Conservation (phyloP, 2,888 invertebrate species). For the Lomographa bimaculata region DNA sequence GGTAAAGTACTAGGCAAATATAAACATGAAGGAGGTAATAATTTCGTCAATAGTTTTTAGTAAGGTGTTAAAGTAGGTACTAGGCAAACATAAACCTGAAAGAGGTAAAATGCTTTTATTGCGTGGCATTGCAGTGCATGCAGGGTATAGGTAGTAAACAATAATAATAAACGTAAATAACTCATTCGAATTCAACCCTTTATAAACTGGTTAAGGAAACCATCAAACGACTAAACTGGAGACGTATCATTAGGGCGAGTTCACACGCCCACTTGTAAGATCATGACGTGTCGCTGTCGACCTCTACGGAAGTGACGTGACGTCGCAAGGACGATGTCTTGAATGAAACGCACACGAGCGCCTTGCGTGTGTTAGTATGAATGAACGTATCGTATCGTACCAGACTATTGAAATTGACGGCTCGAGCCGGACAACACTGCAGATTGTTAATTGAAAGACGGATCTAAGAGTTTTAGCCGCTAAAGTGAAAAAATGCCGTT, state of each 20-base stretch:
- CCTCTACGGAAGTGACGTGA: constrained; percentile 76
- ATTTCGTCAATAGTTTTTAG: too few relatives aligned
- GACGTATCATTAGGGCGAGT: constrained; percentile 57
- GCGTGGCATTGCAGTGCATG: too few relatives aligned
- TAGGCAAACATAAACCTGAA: too few relatives aligned
- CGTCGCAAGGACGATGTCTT: constrained; percentile 55
- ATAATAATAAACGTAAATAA: too few relatives aligned
- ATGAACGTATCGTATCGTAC: constrained; percentile 66
- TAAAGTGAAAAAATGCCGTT: too few relatives aligned
- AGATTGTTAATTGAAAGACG: constrained; percentile 68
- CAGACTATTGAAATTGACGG: constrained; percentile 70
- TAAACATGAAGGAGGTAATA: too few relatives aligned
- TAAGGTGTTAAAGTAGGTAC: too few relatives aligned
- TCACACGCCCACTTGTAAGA: constrained; percentile 75
- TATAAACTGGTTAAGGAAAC: too few relatives aligned
- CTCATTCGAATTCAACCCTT: constrained; percentile 58
- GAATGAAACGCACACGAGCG: constrained; percentile 70
- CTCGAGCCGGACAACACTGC: constrained; percentile 53
- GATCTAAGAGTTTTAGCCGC: too few relatives aligned
- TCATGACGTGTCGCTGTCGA: constrained; percentile 68
- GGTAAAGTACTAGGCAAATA: too few relatives aligned
- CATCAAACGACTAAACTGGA: constrained; percentile 64
- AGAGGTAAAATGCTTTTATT: too few relatives aligned
- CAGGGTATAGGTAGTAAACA: too few relatives aligned
- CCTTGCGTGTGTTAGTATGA: constrained; percentile 49